Evolutionary conservation across 2,113 vertebrate species (phyloP).

Genomic region (Pelodiscus sinensis): DNA sequence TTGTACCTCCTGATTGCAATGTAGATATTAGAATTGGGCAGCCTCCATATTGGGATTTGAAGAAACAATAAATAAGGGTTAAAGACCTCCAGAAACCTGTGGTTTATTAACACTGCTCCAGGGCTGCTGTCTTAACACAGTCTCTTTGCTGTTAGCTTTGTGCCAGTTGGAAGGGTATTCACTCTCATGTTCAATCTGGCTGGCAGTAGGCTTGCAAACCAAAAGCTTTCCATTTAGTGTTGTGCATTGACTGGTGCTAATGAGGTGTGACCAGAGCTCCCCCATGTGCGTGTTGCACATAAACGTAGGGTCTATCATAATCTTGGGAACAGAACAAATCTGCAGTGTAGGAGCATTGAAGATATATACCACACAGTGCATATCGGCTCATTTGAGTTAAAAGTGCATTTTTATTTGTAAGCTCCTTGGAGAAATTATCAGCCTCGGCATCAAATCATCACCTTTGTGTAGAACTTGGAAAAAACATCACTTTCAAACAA

Average conservation of each 20-base stretch:
- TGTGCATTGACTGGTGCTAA: not conserved
- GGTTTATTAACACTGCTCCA: not conserved
- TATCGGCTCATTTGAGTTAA: not conserved
- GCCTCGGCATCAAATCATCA: not conserved
- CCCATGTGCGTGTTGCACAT: not conserved
- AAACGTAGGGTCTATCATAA: not conserved
- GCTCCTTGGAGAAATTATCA: not conserved
- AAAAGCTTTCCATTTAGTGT: not conserved
- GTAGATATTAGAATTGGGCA: not conserved
- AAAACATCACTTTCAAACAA: not conserved
- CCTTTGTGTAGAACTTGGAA: not conserved
- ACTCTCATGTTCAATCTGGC: not conserved
- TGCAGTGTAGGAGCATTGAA: not conserved
- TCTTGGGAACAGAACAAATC: not conserved
- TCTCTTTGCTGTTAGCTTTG: not conserved
- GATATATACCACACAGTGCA: not conserved
- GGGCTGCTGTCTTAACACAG: not conserved
- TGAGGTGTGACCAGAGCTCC: not conserved
- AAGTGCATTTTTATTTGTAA: not conserved
- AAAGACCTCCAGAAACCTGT: not conserved
- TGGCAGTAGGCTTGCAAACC: not conserved
- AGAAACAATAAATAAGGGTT: not conserved
- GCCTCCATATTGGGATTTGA: not conserved
- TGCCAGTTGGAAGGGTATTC: not conserved
- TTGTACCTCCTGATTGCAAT: not conserved